These are phyloP conservation scores for Phyllostomus hastatus DNA, from an alignment of 2,113 vertebrate species.

Conservation along the genomic window DNA sequence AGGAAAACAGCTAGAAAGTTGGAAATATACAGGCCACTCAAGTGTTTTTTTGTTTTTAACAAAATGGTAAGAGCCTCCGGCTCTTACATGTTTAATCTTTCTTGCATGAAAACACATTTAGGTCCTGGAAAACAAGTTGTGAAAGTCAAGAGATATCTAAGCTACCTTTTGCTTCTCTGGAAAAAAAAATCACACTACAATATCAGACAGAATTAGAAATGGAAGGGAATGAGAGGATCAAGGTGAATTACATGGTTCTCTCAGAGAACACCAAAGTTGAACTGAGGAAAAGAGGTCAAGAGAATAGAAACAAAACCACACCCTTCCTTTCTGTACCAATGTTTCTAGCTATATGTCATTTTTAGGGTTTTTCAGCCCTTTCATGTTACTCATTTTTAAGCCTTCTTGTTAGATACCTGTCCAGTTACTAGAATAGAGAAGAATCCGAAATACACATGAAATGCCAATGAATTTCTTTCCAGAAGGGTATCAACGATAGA, in stretches of 20 bases:
- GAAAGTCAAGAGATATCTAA: background rate
- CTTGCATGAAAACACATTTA: conserved; percentile 37
- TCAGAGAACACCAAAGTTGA: background rate
- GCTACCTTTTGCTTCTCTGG: background rate
- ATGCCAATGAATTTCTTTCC: background rate
- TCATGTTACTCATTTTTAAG: background rate
- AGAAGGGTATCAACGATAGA: background rate
- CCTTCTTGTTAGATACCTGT: background rate
- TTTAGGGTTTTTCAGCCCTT: background rate
- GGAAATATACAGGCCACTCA: background rate
- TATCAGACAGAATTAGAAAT: background rate
- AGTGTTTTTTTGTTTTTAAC: conserved; percentile 3
- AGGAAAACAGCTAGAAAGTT: background rate
- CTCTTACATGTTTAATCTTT: background rate
- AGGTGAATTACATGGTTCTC: background rate
- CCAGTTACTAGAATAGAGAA: background rate
- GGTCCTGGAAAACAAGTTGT: background rate
- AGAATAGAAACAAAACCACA: background rate
- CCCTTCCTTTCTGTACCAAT: background rate
- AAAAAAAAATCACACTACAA: background rate
- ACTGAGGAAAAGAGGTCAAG: background rate
- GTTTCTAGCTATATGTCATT: background rate
- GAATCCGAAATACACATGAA: background rate
- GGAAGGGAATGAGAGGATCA: background rate
- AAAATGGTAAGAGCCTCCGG: background rate